Evolutionary conservation across 2,888 invertebrate species (phyloP).

Genomic region (Podabrus alpinus): DNA sequence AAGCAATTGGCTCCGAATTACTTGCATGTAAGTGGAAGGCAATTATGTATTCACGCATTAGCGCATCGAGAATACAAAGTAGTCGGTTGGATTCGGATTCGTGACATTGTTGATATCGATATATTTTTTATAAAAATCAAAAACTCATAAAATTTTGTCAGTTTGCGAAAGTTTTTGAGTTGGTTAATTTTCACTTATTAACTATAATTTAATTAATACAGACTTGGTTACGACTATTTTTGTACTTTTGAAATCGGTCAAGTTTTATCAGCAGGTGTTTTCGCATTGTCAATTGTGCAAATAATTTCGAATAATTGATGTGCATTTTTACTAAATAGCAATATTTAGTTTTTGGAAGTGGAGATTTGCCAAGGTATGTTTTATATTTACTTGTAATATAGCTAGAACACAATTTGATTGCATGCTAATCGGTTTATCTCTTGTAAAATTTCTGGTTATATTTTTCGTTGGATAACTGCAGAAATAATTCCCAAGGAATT

Average conservation of each 20-base stretch:
- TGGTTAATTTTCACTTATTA: background rate
- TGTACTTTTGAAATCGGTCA: background rate
- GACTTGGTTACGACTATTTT: background rate
- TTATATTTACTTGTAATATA: background rate
- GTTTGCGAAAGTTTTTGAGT: background rate
- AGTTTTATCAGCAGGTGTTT: background rate
- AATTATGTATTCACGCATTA: slow-evolving; percentile 4
- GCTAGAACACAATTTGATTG: too few relatives aligned
- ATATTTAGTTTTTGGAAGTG: background rate
- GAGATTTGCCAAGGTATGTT: background rate
- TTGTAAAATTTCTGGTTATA: too few relatives aligned
- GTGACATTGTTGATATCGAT: slow-evolving; percentile 9
- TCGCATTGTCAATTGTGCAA: background rate
- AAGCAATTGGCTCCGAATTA: slow-evolving; percentile 5
- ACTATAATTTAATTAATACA: background rate
- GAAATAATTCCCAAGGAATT: background rate
- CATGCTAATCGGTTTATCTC: too few relatives aligned
- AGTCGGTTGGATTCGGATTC: slow-evolving; percentile 13
- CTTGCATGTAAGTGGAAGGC: slow-evolving; percentile 6
- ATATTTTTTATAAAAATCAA: background rate
- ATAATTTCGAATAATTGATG: background rate
- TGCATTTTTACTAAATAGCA: background rate
- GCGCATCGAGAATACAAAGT: slow-evolving; percentile 7
- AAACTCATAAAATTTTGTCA: background rate
- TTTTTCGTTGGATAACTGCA: background rate